Evolutionary conservation across 2,797 vertebrate genomes (phyloP).

Genomic region (Mus minutoides): DNA sequence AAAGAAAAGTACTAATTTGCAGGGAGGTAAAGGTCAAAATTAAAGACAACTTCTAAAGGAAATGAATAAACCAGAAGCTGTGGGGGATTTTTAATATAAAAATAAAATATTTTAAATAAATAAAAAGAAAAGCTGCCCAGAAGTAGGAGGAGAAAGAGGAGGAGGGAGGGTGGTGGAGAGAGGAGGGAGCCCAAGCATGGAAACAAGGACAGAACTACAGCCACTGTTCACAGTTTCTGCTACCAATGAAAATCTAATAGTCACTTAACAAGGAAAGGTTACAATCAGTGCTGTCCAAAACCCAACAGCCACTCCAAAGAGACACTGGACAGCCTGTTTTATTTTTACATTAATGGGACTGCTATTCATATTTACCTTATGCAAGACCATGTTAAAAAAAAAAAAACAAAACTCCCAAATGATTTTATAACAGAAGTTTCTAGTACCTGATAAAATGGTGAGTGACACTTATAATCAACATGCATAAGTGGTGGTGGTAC

Average conservation of each 20-base stretch:
- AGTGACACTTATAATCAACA: background rate
- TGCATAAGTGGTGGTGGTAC: background rate
- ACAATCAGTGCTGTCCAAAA: background rate
- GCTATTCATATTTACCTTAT: background rate
- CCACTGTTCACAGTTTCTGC: background rate
- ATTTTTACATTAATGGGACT: background rate
- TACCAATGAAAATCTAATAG: conserved; percentile 28
- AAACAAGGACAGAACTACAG: background rate
- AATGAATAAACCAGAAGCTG: background rate
- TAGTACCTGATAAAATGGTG: background rate
- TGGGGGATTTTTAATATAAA: conserved; percentile 16
- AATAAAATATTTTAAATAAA: conserved; percentile 13
- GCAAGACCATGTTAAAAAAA: background rate
- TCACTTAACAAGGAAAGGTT: background rate
- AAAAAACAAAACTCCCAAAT: conserved; percentile 22
- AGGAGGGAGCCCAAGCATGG: background rate
- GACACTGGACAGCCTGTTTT: background rate
- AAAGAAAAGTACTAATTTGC: background rate
- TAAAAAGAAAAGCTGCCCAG: background rate
- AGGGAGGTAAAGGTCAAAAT: background rate
- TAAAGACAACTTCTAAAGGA: conserved; percentile 11
- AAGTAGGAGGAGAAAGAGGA: background rate
- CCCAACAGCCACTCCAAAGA: background rate
- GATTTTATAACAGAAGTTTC: background rate
- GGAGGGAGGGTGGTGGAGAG: no score